Evolutionary conservation across 1,140 invertebrate genomes (phyloP), one percentile per base, ranked within the genome.

Genomic region (Scaptomyza pallida): DNA sequence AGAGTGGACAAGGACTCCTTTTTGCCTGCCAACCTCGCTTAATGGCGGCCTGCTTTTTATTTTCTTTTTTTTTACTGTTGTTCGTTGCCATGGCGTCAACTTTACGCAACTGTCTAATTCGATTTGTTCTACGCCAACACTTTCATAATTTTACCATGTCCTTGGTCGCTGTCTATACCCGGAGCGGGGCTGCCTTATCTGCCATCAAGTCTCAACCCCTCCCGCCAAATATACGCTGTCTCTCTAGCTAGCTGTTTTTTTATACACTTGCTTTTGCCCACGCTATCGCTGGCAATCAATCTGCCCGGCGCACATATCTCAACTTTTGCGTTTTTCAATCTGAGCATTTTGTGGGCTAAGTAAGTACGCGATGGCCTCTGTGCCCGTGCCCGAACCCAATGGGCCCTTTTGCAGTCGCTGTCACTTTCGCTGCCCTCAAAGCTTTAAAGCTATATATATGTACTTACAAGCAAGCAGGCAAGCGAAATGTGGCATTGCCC

Each of bases 281-380:
- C 47, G 78, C 70, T 88, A 88, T 88, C 82, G 55, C 55, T 74
- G 62, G 78, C 82, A 88, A 88, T 88, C 82, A 88, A 88, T 88
- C 82, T 88, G 82, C 71, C 78, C 61, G 60, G 56, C 82, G 61
- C 74, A 82, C 80, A 75, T 88, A 88, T 88, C 82, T 82, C 83
- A 88, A 89, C 78, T 82, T 88, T 88, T 88, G 82, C 82, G 82
- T 78, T 88, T 88, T 88, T 89, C 83, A 88, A 88, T 88, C 82
- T 86, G 77, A 72, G 60, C 71, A 81, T 75, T 88, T 82, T 86
- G 44, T 75, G 74, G 82, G 78, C 82, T 88, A 88, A 88, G 82
- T 88, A 88, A 88, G 75, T 88, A 67, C 72, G 65, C 78, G 48
- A 44, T 75, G 75, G 71, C 61, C 44, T n/a, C n/a, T n/a, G n/a